These are phyloP conservation scores for Ophion slaviceki DNA, from an alignment of 2,888 invertebrate species.

Conservation along the genomic window DNA sequence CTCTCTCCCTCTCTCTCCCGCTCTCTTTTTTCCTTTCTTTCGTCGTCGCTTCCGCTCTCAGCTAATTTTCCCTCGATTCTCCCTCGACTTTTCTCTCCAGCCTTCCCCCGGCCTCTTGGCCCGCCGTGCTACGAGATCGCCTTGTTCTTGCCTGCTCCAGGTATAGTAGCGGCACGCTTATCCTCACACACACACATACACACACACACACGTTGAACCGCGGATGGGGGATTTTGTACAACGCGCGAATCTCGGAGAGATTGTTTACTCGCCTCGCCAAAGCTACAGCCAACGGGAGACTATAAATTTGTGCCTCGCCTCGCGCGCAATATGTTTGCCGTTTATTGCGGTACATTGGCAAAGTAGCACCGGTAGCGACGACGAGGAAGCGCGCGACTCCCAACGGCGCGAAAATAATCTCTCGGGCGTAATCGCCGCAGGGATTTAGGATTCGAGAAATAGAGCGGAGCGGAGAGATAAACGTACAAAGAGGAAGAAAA, in stretches of 20 bases:
- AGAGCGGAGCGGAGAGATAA: conserved; percentile 43
- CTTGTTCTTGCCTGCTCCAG: too few relatives aligned
- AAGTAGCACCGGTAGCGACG: conserved; percentile 15
- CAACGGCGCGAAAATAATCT: conserved; percentile 30
- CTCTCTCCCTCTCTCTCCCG: neutral
- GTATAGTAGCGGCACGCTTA: too few relatives aligned
- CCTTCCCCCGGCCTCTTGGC: neutral
- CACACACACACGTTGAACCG: too few relatives aligned
- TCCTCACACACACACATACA: too few relatives aligned
- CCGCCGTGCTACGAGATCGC: too few relatives aligned
- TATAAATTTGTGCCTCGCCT: too few relatives aligned
- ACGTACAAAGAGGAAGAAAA: conserved; percentile 3
- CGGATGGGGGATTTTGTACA: neutral
- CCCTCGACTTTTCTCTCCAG: conserved; percentile 50
- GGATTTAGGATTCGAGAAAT: conserved; percentile 30
- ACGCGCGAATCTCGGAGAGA: neutral
- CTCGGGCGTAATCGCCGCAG: conserved; percentile 29
- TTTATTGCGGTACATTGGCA: conserved; percentile 40
- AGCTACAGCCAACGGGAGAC: too few relatives aligned
- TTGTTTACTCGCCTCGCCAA: neutral
- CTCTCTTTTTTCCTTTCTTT: conserved; percentile 37
- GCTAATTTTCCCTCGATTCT: conserved; percentile 57
- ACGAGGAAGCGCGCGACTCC: neutral
- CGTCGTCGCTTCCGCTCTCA: conserved; percentile 56
- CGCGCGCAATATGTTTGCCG: conserved; percentile 15